Conservation (phyloP, 2,113 vertebrate species). For the Rhinichthys klamathensis region DNA sequence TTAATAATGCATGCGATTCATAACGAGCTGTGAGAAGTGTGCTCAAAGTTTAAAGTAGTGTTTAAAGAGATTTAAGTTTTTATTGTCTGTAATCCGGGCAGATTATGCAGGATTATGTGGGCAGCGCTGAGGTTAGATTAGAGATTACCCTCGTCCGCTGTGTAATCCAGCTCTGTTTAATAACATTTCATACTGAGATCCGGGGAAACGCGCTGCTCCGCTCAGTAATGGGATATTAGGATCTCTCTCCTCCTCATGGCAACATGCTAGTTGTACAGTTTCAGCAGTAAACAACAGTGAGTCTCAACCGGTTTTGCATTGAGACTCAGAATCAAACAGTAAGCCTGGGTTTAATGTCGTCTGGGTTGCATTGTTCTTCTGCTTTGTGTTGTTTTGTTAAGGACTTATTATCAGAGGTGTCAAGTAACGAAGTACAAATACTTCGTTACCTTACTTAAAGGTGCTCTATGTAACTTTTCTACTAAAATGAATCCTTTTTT, state of each 20-base stretch:
- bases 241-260: background rate
- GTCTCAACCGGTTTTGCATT: too few relatives aligned
- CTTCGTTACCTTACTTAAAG: too few relatives aligned
- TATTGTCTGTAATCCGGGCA: conserved; percentile 57
- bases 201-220: background rate
- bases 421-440: too few relatives aligned
- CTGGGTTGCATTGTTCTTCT: background rate
- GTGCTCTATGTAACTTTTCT: too few relatives aligned
- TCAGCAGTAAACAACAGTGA: background rate
- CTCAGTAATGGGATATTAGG: conserved; percentile 27
- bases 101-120: conserved; percentile 47
- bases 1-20: conserved; percentile 66
- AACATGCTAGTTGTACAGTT: background rate
- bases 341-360: background rate
- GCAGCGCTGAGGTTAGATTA: conserved; percentile 44
- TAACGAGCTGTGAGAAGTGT: conserved; percentile 56
- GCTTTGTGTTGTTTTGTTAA: background rate
- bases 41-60: conserved; percentile 59
- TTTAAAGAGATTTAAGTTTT: conserved; percentile 53
- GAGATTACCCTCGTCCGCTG: conserved; percentile 16
- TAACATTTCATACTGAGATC: conserved; percentile 42
- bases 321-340: background rate
- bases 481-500: too few relatives aligned
- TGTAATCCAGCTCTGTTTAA: conserved; percentile 38
- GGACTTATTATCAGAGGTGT: too few relatives aligned